Evolutionary conservation across 2,888 invertebrate genomes (phyloP), one percentile per base, ranked within the genome.

Genomic region (Apomyelois bistriatella): DNA sequence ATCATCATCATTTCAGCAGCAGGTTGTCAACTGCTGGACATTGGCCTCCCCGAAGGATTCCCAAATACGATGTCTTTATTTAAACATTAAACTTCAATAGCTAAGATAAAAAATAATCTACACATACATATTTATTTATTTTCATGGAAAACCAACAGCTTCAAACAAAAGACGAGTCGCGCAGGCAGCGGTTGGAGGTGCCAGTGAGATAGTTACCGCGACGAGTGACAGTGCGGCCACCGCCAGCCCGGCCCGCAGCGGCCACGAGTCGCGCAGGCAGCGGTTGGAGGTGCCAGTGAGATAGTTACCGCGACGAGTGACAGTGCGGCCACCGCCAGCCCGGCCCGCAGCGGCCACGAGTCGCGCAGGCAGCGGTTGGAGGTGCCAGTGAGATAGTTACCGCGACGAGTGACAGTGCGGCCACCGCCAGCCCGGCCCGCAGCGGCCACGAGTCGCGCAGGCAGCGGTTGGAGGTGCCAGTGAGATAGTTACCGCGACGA

Each of bases 281-380:
- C 78, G 76, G 74, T 93, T 94, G 69, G n/a, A n/a, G n/a, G 3
- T 22, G 22, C 5, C 3, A 22, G 22, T 22, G 22, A 22, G 53
- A 6, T 43, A 81, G 91, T 90, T 79, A 94, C 94, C 62, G 92
- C 93, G 36, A 91, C 91, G 62, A 93, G 87, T 30, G 94, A 92
- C 60, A 95, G 86, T 7, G 90, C 92, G 48, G 92, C 79, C 60
- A 95, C 89, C 43, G 91, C 82, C 55, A 93, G 78, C 32, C 94
- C 95, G 68, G 94, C 92, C 66, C 93, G 92, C 54, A 95, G 77
- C 55, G 94, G 85, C 63, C 92, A 90, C 0, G 94, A 94, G 76
- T 94, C 95, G 8, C 90, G 87, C 64, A 92, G 92, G 42, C 84
- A 82, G 3, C 78, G 76, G 74, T 93, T 94, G 69, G n/a, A n/a